Evolutionary conservation across 2,113 vertebrate species (phyloP).

Genomic region (Tiliqua scincoides): DNA sequence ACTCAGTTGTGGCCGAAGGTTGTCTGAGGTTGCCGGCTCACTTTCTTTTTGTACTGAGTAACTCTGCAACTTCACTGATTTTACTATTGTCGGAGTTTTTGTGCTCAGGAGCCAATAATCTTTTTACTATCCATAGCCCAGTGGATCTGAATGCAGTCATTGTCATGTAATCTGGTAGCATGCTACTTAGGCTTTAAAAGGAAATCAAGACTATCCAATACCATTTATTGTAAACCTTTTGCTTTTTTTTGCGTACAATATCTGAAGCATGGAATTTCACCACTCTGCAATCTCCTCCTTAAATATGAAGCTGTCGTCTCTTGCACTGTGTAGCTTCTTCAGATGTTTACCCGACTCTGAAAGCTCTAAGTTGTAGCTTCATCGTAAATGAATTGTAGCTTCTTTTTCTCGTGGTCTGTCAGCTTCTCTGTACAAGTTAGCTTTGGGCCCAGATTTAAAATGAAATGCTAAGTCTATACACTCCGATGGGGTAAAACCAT

Average conservation of each 20-base stretch:
- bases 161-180: slow-evolving; percentile 68
- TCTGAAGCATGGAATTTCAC: slow-evolving; percentile 62
- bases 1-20: slow-evolving; percentile 68
- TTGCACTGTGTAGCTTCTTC: slow-evolving; percentile 58
- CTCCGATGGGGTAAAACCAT: slow-evolving; percentile 71
- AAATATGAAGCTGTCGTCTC: slow-evolving; percentile 51
- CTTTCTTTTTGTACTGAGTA: slow-evolving; percentile 77
- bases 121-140: slow-evolving; percentile 75
- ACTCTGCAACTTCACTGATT: slow-evolving; percentile 76
- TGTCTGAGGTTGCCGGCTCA: slow-evolving; percentile 82
- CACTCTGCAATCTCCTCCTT: slow-evolving; percentile 48
- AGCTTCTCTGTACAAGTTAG: slow-evolving; percentile 76
- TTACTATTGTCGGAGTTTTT: slow-evolving; percentile 75
- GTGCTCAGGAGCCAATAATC: slow-evolving; percentile 77
- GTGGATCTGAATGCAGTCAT: slow-evolving; percentile 74
- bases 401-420: slow-evolving; percentile 64
- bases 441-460: slow-evolving; percentile 78
- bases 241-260: slow-evolving; percentile 59
- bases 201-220: slow-evolving; percentile 64
- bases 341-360: slow-evolving; percentile 45
- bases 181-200: slow-evolving; percentile 71
- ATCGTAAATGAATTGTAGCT: slow-evolving; percentile 52
- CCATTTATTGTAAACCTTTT: slow-evolving; percentile 65
- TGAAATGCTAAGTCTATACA: slow-evolving; percentile 53
- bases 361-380: slow-evolving; percentile 59